phyloP scores from a whole-genome alignment of 30 jellyfish, hydroid and myxozoan genomes.

The Cassiopea xamachana region DNA sequence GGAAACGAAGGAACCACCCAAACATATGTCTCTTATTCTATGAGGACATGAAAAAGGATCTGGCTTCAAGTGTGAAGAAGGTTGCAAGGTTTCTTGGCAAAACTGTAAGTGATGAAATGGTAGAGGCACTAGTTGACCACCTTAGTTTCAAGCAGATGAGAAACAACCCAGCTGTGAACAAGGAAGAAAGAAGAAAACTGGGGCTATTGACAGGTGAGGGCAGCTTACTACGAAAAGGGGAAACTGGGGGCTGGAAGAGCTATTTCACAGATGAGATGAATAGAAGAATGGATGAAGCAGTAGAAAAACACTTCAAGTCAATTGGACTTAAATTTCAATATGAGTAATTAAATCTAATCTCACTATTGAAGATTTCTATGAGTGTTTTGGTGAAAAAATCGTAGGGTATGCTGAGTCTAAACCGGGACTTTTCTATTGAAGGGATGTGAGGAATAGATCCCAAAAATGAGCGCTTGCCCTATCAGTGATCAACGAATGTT shows the following conservation, averaged over 20 bases:
- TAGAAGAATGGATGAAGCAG: conserved; percentile 1
- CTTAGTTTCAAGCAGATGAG: conserved; percentile 34
- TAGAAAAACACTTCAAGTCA: conserved; percentile 2
- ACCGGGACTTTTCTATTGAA: no score
- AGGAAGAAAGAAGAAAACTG: neutral
- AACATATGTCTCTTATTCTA: conserved; percentile 21
- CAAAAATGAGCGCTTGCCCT: no score
- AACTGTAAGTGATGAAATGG: neutral
- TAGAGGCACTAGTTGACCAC: conserved; percentile 7
- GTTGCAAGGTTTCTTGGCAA: conserved; percentile 37
- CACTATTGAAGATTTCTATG: no score
- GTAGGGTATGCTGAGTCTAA: no score
- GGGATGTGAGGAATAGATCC: no score
- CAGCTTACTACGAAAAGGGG: conserved; percentile 8
- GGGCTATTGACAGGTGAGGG: neutral
- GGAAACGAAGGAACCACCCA: conserved; percentile 44
- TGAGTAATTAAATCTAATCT: neutral
- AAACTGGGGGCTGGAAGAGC: conserved; percentile 12
- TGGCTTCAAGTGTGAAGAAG: conserved; percentile 17
- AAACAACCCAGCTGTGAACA: neutral
- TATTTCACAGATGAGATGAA: conserved; percentile 35
- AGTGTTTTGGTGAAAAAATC: no score
- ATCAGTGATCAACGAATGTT: no score
- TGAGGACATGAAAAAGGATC: conserved; percentile 50
- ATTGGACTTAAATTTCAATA: conserved; percentile 40